Evolutionary conservation across 2,113 vertebrate genomes (phyloP), one percentile per base, ranked within the genome.

Genomic region (Pseudorhombus dupliciocellatus): DNA sequence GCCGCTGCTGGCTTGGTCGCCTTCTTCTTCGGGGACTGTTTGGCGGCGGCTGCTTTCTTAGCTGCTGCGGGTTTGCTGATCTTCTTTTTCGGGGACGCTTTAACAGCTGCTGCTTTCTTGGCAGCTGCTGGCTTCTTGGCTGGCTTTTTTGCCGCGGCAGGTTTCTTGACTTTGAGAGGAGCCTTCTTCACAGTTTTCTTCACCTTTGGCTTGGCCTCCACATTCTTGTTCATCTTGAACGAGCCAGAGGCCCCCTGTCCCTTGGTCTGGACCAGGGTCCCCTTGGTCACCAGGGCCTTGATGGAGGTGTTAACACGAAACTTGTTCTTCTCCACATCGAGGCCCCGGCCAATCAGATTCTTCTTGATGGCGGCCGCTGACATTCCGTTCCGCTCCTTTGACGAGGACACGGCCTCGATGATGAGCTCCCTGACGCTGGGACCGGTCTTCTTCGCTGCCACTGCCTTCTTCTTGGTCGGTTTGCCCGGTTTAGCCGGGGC

Each of bases 321-420:
- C 0, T 72, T 81, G 59, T 81, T 81, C 59, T 65, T 81, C 9
- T 78, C 71, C 54, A 75, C 83, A 25, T 81, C 68, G 37, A 83
- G 46, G 10, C 46, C 20, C 7, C 46, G 11, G 18, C 46, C n/a
- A 18, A 16, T 16, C 46, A 48, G 46, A 48, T 3, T 16, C 46
- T 48, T 48, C 10, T 48, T 48, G 8, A 44, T 6, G 10, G 34
- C 34, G 10, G 34, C 34, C 10, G 34, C 34, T 37, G 34, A 37
- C 5, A 37, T 10, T 37, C 34, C 34, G 5, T 10, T 37, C 10
- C 34, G 34, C 34, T 53, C 24, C 24, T 53, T 53, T 9, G 51
- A 24, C 0, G 21, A 12, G 14, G 22, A 7, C 21, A 51, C 50
- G 8, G 50, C 50, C 22, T 22, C 22, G 8, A 51, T 7, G 50